Evolutionary conservation across 2,888 invertebrate genomes (phyloP), one percentile per base, ranked within the genome.

Genomic region (Megalurothrips usitatus): DNA sequence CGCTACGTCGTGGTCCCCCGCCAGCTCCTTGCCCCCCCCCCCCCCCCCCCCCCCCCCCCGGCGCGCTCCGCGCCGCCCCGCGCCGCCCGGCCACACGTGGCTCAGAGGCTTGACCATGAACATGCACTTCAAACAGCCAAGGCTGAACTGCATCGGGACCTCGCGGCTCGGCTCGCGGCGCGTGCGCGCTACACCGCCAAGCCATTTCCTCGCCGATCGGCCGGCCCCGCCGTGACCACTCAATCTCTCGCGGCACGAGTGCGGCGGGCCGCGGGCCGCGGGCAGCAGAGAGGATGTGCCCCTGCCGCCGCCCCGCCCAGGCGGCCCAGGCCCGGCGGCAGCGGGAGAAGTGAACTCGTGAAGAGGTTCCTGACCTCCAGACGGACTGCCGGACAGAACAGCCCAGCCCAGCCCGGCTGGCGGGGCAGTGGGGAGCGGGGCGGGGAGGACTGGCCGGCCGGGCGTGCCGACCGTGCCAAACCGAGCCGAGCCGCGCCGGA

Each of bases 61-160:
- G 26, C 26, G 10, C 8, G 23, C 26, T 23, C 63, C 23, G 68
- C 68, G 23, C 68, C 68, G 23, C 8, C 68, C 34, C 34, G 34
- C 34, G 34, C 34, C 34, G 34, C 34, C 68, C 68, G n/a, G 23
- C 23, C 12, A 26, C 68, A 75, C 68, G 68, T 26, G 68, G 23
- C 68, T 23, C 68, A 26, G 52, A 11, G 26, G 68, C 68, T 26
- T 75, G 68, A 26, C 68, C 68, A 26, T 75, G 68, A 75, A 75
- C 68, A 75, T 75, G 68, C 68, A 75, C 68, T 75, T 75, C 23
- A 75, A 75, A 26, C 68, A 75, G 68, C 68, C 68, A 75, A 75
- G 68, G 68, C 68, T 75, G 68, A n/a, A 75, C 11, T 23, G 68
- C 68, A 75, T 75, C 26, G 23, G 68, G 68, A 68, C 68, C 14